These are phyloP conservation scores for Cantharis lateralis DNA, from an alignment of 2,888 invertebrate genomes.

Conservation along the genomic window DNA sequence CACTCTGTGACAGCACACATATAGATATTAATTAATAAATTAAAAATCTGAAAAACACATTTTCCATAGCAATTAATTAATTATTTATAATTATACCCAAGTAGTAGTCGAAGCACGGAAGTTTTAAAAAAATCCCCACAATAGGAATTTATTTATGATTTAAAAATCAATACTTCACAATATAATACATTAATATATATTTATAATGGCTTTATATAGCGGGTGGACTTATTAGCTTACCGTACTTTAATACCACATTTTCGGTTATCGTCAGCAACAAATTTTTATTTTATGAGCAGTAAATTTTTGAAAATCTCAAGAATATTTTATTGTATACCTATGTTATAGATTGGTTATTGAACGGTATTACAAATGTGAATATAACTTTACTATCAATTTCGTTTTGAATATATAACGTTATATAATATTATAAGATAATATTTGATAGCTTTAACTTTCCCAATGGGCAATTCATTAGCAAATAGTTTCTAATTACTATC, in stretches of 20 bases:
- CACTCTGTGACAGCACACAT: conserved; percentile 20
- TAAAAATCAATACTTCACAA: not conserved
- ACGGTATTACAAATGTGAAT: not conserved
- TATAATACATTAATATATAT: not conserved
- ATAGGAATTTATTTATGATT: not conserved
- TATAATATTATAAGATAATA: not conserved
- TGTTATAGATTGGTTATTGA: not conserved
- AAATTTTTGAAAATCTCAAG: not conserved
- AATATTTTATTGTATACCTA: not conserved
- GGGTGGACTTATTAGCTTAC: not conserved
- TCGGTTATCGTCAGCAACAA: not conserved
- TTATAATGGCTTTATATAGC: not conserved
- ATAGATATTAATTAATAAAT: conserved; percentile 15
- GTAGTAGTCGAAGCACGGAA: not conserved
- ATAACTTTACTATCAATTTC: not conserved
- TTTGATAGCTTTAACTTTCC: not conserved
- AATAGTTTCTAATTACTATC: conserved; percentile 8
- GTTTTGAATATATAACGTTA: not conserved
- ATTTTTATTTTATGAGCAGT: not conserved
- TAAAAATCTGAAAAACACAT: not conserved
- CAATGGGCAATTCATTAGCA: conserved; percentile 3
- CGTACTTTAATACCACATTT: not conserved
- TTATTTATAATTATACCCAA: not conserved
- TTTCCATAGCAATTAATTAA: not conserved
- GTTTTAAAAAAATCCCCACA: not conserved